Base-by-base conservation (phyloP, 2,888 invertebrate genomes). In the Drosophila monieri region DNA sequence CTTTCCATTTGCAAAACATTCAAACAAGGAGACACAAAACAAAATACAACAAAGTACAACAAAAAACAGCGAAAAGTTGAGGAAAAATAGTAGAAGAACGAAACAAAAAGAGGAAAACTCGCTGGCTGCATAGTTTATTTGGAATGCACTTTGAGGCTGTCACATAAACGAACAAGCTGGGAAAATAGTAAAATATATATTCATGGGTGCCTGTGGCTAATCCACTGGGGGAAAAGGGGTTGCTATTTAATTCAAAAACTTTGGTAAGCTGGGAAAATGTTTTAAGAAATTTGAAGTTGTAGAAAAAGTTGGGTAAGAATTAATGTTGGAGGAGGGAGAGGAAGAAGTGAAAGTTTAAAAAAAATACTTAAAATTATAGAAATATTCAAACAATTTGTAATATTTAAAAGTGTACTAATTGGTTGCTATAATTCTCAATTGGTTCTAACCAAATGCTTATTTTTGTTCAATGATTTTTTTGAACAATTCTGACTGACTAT, bases 81-180 rank as follows among this genome's bases (percentile, higher is more conserved):
- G 43, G 6, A 39, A 25, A 32, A 6, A 12, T 9, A 12, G 8
- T 6, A 15, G 18, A 15, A 12, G 15, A 44, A 43, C 32, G 18
- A 27, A 25, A 23, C 9, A n/a, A 25, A 49, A 57, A 57, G 25
- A 43, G 8, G 25, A 14, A 43, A 21, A 5, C 14, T 8, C n/a
- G 10, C 37, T 18, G 25, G 23, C 14, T 43, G 25, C 30, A 49
- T 18, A 43, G 23, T 58, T 62, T 32, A 49, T 62, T 58, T 62
- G 30, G 18, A 37, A 15, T 47, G 58, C 59, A 35, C 60, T 64
- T 64, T 59, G 46, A 46, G 14, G 15, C 46, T 55, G 44, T 54
- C 55, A 39, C 44, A 46, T 47, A 46, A 35, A 55, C 46, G 55
- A 54, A 44, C 44, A 21, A 44, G 32, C 44, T 18, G 44, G 49